Evolutionary conservation across 2,888 invertebrate genomes (phyloP).

Genomic region (Synanthedon formicaeformis): DNA sequence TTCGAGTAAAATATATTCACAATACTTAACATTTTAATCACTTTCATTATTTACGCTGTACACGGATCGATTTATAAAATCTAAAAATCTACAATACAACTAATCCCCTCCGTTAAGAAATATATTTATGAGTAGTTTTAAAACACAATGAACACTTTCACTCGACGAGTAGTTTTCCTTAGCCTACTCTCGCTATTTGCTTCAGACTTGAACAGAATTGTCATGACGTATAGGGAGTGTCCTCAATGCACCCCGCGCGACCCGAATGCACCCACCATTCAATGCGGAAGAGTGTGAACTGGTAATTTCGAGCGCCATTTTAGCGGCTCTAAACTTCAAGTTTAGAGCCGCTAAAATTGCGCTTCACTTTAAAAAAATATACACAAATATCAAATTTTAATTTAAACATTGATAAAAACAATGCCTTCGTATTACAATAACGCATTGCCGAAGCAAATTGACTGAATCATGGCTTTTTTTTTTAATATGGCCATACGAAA

Average conservation of each 20-base stretch:
- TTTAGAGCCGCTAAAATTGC: no score
- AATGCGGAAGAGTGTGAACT: no score
- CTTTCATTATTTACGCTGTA: constrained; percentile 30
- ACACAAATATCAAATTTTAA: no score
- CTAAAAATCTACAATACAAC: constrained; percentile 34
- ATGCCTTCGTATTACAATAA: no score
- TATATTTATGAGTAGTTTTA: constrained; percentile 44
- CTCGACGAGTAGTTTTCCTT: constrained; percentile 13
- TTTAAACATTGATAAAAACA: no score
- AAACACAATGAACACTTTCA: constrained; percentile 53
- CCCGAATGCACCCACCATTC: background rate
- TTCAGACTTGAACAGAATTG: constrained; percentile 21
- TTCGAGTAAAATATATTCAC: constrained; percentile 63
- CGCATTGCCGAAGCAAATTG: no score
- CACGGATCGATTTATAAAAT: constrained; percentile 43
- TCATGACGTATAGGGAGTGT: constrained; percentile 40
- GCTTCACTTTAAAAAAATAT: no score
- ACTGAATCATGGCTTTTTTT: no score
- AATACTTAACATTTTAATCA: constrained; percentile 44
- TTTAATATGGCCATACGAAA: no score
- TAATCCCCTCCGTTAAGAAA: constrained; percentile 43
- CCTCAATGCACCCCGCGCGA: constrained; percentile 6
- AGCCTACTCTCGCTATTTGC: constrained; percentile 22
- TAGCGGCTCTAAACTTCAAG: no score
- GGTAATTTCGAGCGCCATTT: no score